These are phyloP conservation scores for Verasper variegatus DNA, from an alignment of 2,113 vertebrate species.

Conservation along the genomic window DNA sequence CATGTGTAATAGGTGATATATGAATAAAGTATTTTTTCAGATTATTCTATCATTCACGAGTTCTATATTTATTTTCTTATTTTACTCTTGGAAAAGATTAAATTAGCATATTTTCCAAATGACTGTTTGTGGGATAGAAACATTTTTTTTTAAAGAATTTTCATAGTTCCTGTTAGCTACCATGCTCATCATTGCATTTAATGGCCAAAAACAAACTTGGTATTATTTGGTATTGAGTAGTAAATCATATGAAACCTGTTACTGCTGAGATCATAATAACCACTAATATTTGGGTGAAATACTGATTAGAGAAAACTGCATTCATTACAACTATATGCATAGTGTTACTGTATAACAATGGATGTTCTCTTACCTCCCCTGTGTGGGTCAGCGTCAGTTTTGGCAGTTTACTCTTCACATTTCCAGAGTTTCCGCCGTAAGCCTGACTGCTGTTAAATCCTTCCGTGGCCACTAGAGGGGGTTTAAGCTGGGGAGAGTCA, in stretches of 20 bases:
- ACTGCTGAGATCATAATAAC: background rate
- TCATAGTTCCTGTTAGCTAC: background rate
- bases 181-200: background rate
- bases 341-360: background rate
- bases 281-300: background rate
- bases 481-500: constrained; percentile 91
- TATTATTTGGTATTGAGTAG: background rate
- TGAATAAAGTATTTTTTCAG: too few species aligned
- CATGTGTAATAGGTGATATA: too few species aligned
- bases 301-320: background rate
- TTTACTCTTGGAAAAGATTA: too few species aligned
- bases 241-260: background rate
- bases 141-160: background rate
- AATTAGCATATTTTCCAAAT: too few species aligned
- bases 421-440: constrained; percentile 85
- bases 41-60: too few species aligned
- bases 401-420: constrained; percentile 92
- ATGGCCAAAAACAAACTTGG: background rate
- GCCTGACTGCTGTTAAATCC: constrained; percentile 84
- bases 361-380: constrained; percentile 87
- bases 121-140: too few species aligned
- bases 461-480: constrained; percentile 88
- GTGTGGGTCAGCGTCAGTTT: constrained; percentile 92
- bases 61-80: too few species aligned
- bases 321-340: background rate